These are phyloP conservation scores for Amyelois transitella DNA, from an alignment of 1,140 invertebrate genomes.

Conservation along the genomic window DNA sequence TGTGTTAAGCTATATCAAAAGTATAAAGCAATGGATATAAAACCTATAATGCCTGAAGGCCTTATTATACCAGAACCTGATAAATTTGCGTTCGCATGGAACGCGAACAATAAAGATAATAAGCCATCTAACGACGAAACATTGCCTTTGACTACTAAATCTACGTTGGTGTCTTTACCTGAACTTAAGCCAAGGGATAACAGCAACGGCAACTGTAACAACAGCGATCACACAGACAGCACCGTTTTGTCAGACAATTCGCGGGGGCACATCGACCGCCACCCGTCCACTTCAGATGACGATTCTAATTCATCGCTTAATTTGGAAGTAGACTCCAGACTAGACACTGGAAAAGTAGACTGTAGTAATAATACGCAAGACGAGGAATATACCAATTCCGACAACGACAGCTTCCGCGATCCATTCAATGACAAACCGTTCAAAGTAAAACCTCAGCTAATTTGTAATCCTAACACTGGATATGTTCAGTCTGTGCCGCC, in stretches of 20 bases:
- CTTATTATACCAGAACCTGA: conserved; percentile 59
- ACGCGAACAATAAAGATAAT: conserved; percentile 57
- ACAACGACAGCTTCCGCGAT: conserved; percentile 39
- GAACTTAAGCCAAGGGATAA: conserved; percentile 48
- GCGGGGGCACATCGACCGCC: conserved; percentile 41
- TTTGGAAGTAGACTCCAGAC: conserved; percentile 40
- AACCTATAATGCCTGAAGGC: conserved; percentile 61
- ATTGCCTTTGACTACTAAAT: conserved; percentile 53
- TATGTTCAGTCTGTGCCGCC: conserved; percentile 49
- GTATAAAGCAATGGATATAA: conserved; percentile 68
- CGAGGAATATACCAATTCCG: conserved; percentile 37
- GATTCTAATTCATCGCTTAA: conserved; percentile 54
- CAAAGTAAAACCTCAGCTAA: conserved; percentile 44
- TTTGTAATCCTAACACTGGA: conserved; percentile 36
- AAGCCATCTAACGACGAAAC: conserved; percentile 62
- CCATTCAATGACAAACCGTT: conserved; percentile 20
- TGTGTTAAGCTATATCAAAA: conserved; percentile 56
- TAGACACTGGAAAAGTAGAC: conserved; percentile 35
- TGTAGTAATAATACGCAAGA: conserved; percentile 24
- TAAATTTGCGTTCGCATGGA: conserved; percentile 58
- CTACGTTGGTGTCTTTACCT: conserved; percentile 36
- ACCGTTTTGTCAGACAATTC: conserved; percentile 60
- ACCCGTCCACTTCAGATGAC: conserved; percentile 55
- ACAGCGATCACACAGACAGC: conserved; percentile 65
- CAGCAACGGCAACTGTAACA: conserved; percentile 50